phyloP scores from a whole-genome alignment of 2,888 invertebrate genomes.

The Harpalus rufipes region DNA sequence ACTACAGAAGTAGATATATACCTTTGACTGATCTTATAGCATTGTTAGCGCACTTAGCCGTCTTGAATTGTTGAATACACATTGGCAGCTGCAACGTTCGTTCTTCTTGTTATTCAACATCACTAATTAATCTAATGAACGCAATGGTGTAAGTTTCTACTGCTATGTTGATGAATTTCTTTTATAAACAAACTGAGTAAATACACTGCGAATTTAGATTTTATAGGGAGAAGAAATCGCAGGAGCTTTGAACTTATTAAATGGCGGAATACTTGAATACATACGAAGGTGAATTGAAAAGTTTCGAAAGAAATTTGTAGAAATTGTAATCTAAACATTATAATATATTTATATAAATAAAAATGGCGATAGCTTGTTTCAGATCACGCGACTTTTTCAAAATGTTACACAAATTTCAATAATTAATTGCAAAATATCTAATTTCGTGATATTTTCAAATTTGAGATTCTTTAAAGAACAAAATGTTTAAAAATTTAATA shows the following conservation, averaged over 20 bases:
- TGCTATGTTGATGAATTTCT: constrained; percentile 17
- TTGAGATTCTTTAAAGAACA: too few species aligned
- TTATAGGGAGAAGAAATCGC: not conserved
- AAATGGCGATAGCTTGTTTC: too few species aligned
- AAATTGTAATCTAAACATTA: too few species aligned
- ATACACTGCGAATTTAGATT: not conserved
- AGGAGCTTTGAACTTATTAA: not conserved
- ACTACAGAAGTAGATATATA: constrained; percentile 7
- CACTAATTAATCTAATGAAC: constrained; percentile 37
- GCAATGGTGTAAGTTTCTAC: constrained; percentile 19
- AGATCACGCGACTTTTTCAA: too few species aligned
- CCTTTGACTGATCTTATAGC: constrained; percentile 35
- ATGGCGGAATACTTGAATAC: too few species aligned
- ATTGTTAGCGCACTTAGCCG: constrained; percentile 26
- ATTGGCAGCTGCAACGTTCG: constrained; percentile 6
- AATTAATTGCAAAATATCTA: too few species aligned
- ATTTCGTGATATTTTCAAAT: too few species aligned
- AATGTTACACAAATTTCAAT: too few species aligned
- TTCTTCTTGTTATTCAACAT: constrained; percentile 20
- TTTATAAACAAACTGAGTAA: constrained; percentile 22
- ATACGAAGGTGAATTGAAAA: too few species aligned
- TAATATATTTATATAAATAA: too few species aligned
- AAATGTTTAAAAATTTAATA: too few species aligned
- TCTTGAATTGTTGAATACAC: not conserved
- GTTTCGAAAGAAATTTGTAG: too few species aligned